Evolutionary conservation across 2,888 invertebrate species (phyloP), one percentile per base, ranked within the genome.

Genomic region (Thumatha senex): DNA sequence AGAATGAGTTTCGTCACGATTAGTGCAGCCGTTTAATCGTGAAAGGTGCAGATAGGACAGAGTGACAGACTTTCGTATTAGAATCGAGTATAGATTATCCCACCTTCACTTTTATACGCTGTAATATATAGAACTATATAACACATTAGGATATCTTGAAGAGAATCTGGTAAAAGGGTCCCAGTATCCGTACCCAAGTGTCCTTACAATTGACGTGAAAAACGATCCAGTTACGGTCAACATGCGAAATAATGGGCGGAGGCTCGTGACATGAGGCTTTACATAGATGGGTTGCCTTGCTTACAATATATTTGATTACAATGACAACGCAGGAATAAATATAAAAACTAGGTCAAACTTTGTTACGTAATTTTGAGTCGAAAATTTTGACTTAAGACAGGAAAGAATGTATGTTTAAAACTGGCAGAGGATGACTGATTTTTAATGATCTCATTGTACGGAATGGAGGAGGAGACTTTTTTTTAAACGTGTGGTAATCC

Each of bases 111-210:
- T 63, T 61, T 42, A 46, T 57, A 61, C 51, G 45, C 45, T 50
- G 63, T 55, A 70, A 66, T 72, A 70, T 67, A 72, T 71, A 71
- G 57, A 67, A 24, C 18, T 24, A 66, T 66, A 67, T 64, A 63
- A 61, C 61, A 46, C 70, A 71, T 73, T 76, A 67, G 58, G 61
- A 58, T 74, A 76, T 76, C 68, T 65, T 59, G 42, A 33, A 45
- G 49, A 33, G 61, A 64, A 70, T 70, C 68, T 64, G 54, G 63
- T 58, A 61, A 71, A 70, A 67, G 67, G 72, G 63, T 63, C 61
- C 30, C 52, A 36, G 55, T 51, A 46, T 56, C 67, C 60, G 58
- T 46, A 40, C 59, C 58, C 54, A 42, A 49, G 58, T 51, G 50
- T 53, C 49, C 48, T 54, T 48, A 67, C 57, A 64, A 71, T 58